Percentiles rank a stretch among this genome's conserved stretches.
These are phyloP conservation scores for Hemiscyllium ocellatum DNA, from an alignment of 2,113 vertebrate genomes.

Conservation along the genomic window DNA sequence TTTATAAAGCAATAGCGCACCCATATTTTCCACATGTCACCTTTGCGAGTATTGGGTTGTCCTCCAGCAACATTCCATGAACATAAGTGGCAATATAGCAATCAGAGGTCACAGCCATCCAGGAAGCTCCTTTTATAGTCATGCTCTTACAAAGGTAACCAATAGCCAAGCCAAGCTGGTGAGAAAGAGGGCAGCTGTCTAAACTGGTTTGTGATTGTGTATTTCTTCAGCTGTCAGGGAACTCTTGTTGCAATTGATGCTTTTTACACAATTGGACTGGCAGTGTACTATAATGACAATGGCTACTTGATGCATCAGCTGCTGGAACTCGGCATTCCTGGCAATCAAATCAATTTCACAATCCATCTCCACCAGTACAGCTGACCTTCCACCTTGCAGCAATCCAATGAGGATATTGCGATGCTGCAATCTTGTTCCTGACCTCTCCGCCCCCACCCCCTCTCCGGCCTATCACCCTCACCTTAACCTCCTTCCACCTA, in stretches of 20 bases:
- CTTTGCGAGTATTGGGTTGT: constrained; percentile 38
- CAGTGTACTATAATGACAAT: constrained; percentile 63
- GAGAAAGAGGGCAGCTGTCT: constrained; percentile 59
- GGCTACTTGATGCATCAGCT: constrained; percentile 71
- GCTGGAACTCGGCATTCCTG: constrained; percentile 75
- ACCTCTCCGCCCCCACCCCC: too few species aligned
- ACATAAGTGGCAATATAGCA: constrained; percentile 74
- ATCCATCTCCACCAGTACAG: constrained; percentile 83
- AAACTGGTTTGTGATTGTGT: constrained; percentile 53
- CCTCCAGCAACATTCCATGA: constrained; percentile 53
- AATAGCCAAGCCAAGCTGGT: constrained; percentile 70
- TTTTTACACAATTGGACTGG: constrained; percentile 46
- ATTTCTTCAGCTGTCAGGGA: constrained; percentile 63
- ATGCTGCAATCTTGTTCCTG: too few species aligned
- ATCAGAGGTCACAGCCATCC: constrained; percentile 61
- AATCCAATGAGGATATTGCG: constrained; percentile 75
- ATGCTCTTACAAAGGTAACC: constrained; percentile 85
- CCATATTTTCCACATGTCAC: constrained; percentile 57
- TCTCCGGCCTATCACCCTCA: too few species aligned
- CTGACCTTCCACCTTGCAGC: constrained; percentile 57
- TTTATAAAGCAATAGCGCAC: constrained; percentile 68
- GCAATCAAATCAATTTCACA: constrained; percentile 90
- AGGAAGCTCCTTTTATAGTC: constrained; percentile 66
- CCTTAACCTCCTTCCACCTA: too few species aligned
- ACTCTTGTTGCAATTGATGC: constrained; percentile 64